Evolutionary conservation across 23 tunicate genomes (phyloP), one percentile per base, ranked within the genome.

Genomic region (Styela plicata): DNA sequence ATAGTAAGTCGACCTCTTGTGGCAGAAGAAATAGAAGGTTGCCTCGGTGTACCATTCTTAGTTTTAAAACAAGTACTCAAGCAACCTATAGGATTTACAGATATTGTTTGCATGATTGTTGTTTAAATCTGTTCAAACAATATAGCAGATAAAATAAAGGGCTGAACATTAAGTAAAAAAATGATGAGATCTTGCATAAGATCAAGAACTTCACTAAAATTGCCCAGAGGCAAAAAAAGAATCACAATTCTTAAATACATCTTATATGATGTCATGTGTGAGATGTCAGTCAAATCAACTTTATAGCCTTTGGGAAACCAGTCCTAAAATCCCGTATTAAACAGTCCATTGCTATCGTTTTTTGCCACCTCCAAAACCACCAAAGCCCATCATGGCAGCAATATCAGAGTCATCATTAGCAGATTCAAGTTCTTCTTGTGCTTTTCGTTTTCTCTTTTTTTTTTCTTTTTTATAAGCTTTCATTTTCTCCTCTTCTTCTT

Each of bases 1-100:
- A 94, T 94, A 57, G 66, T 82, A 34, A 94, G 65, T 20, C 64
- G 18, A 16, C 94, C 95, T 86, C 82, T 94, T 0, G 94, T 76
- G 20, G 74, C 70, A 29, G 91, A 64, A 2, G 89, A 87, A 18
- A 91, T 33, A 35, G 89, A 74, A 21, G 93, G 88, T 63, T 96
- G 99, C 2, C 97, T 64, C 7, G 99, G 99, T 7, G 99, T 96
- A 33, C 99, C 99, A 91, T 91, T 90, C 85, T 96, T 96, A n/a
- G 83, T 83, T 44, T 57, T 24, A 78, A 78, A 96, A 53, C 97
- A 86, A 3, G 90, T 84, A 44, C 81, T 78, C 74, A 96, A 61
- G 68, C 84, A 82, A 19, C 99, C 97, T 33, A 96, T 90, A 20
- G 99, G 95, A 21, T 1, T 29, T 33, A 62, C 26, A 26, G 77